Evolutionary conservation across 23 tunicate genomes (phyloP).

Genomic region (Styela plicata): DNA sequence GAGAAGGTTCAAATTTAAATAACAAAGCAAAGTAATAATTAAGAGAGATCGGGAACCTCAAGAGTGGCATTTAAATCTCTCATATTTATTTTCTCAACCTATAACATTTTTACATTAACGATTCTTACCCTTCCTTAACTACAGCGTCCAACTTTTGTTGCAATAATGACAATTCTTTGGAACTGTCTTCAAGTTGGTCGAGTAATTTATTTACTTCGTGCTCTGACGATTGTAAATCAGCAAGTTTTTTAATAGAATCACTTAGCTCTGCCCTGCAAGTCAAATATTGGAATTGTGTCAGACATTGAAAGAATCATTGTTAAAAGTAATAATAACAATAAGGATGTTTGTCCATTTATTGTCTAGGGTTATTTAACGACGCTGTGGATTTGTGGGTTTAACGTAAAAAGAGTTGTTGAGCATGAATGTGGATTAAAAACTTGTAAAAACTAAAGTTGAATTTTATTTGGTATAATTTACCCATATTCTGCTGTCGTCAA

Average conservation of each 20-base stretch:
- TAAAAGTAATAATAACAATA: too few species aligned
- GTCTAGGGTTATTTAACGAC: too few species aligned
- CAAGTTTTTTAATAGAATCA: background rate
- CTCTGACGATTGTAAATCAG: background rate
- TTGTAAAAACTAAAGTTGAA: too few species aligned
- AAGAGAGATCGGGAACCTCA: too few species aligned
- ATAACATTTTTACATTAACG: background rate
- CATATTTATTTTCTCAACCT: background rate
- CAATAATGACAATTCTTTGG: background rate
- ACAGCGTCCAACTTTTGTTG: background rate
- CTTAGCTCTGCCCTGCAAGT: conserved; percentile 1
- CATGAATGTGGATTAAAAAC: too few species aligned
- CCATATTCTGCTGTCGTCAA: too few species aligned
- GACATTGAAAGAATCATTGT: background rate
- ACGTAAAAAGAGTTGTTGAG: too few species aligned
- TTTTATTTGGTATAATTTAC: too few species aligned
- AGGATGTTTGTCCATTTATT: background rate
- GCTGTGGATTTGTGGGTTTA: too few species aligned
- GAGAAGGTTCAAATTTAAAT: too few species aligned
- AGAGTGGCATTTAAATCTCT: too few species aligned
- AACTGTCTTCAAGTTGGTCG: background rate
- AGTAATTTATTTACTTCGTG: background rate
- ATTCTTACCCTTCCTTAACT: conserved; percentile 18
- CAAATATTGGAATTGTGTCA: background rate
- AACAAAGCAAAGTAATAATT: too few species aligned